Base-by-base conservation (phyloP, 2,888 invertebrate genomes). In the Latrodectus hesperus region DNA sequence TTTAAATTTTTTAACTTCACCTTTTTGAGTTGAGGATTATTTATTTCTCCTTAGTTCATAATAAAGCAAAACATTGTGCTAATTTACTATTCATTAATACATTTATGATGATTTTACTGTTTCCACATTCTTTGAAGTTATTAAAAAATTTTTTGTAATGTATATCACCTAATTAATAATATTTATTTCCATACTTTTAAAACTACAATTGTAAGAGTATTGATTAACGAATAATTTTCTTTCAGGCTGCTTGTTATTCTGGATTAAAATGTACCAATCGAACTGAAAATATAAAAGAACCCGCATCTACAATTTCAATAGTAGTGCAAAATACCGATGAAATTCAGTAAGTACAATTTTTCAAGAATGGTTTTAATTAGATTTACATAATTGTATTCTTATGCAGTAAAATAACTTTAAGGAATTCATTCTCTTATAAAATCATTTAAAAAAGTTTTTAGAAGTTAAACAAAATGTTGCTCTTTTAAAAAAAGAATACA, bases 281-380 rank as follows among this genome's bases (percentile, higher is more conserved):
- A 26, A 85, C 80, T 1, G 26, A 75, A 8, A 80, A 80, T 22
- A 64, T 72, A 14, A 60, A 80, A 80, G 80, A 85, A 14, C 17
- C 68, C 51, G 11, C 85, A 11, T 75, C 64, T 12, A 26, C 64
- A 0, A 60, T 80, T 22, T 75, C 85, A 14, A 49, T 79, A 26
- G 75, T 85, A 68, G 68, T 85, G 49, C 85, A 85, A 70, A 71
- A 26, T 14, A 80, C 75, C 11, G 85, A 85, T 75, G 85, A 85
- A 76, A 80, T 85, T 70, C 26, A 79, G 85, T 85, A 75, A 85
- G 85, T 68, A 53, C 12, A 10, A 22, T 2, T 17, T 38, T 55
- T 55, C 11, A 14, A 55, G 2, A 4, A 55, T 4, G 38, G 6
- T 38, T 38, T 38, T 38, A 38, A 38, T 38, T 38, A 38, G 6